phyloP scores from a whole-genome alignment of 2,888 invertebrate species.

The Trissonchulus sp. region DNA sequence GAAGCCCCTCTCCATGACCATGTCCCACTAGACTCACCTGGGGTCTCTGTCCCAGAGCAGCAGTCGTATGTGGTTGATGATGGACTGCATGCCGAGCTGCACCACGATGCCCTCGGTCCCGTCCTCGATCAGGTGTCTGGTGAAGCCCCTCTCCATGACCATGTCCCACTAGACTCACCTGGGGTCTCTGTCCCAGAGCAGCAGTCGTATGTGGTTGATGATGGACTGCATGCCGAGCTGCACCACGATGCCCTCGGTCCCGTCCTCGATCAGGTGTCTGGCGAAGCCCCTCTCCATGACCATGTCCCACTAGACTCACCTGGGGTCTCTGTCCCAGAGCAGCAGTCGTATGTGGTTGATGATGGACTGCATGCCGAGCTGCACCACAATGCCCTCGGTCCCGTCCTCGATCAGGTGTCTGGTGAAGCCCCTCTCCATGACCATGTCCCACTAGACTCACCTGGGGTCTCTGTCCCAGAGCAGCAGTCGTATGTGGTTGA shows the following conservation, averaged over 20 bases:
- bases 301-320: too few relatives aligned
- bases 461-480: conserved; percentile 89
- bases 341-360: conserved; percentile 86
- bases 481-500: conserved; percentile 84
- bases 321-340: conserved; percentile 86
- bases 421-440: conserved; percentile 86
- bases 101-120: conserved; percentile 59
- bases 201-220: conserved; percentile 82
- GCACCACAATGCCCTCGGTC: conserved; percentile 59
- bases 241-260: conserved; percentile 59
- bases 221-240: conserved; percentile 61
- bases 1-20: conserved; percentile 85
- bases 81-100: conserved; percentile 59
- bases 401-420: conserved; percentile 72
- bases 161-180: too few relatives aligned
- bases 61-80: conserved; percentile 86
- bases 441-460: too few relatives aligned
- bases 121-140: conserved; percentile 75
- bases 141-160: conserved; percentile 89
- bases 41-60: conserved; percentile 88
- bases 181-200: conserved; percentile 88
- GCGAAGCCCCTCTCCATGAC: conserved; percentile 90
- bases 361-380: conserved; percentile 61
- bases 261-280: conserved; percentile 72
- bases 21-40: too few relatives aligned